Base-by-base conservation (phyloP, 2,113 vertebrate species). In the Oceanodroma tethys region DNA sequence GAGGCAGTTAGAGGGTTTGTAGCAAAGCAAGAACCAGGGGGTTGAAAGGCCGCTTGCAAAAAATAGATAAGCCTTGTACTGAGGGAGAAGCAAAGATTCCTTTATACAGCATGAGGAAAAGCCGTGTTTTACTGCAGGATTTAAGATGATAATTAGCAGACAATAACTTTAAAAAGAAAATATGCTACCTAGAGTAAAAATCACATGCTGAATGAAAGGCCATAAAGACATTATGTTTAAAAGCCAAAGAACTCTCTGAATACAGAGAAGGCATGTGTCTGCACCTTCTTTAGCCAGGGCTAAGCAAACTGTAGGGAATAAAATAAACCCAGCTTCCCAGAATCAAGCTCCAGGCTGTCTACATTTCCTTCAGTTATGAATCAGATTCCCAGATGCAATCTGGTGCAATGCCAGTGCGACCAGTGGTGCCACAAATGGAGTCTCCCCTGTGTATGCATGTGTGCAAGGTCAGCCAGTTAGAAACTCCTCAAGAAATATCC, bases 381-480 rank as follows among this genome's bases (percentile, higher is more conserved):
- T 70, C 36, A 30, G 59, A 40, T 59, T 48, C 43, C 22, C 23
- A 59, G 36, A 58, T 32, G 34, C 17, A 40, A 23, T 27, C 63
- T 52, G 58, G 21, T 72, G 42, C 30, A 26, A 62, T 15, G 60
- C 22, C 79, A 53, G 7, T 16, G 70, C 0, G 2, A 40, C 47
- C 53, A 38, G 34, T 9, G 29, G 15, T 36, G 68, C 12, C 70
- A 52, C 1, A 6, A 38, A 22, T 4, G 3, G 25, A 16, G 21
- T 6, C 18, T 68, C 59, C 40, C 22, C 17, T 4, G 16, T 16
- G 11, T 20, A n/a, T 15, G 34, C 40, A 48, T 0, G 0, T 42
- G 26, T 23, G 18, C 36, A 32, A 42, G n/a, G 16, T 56, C 53
- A 40, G 19, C 16, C 23, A 30, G n/a, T 27, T 11, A 70, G n/a